Evolutionary conservation across 2,797 vertebrate species (phyloP).

Genomic region (Chelon labrosus): DNA sequence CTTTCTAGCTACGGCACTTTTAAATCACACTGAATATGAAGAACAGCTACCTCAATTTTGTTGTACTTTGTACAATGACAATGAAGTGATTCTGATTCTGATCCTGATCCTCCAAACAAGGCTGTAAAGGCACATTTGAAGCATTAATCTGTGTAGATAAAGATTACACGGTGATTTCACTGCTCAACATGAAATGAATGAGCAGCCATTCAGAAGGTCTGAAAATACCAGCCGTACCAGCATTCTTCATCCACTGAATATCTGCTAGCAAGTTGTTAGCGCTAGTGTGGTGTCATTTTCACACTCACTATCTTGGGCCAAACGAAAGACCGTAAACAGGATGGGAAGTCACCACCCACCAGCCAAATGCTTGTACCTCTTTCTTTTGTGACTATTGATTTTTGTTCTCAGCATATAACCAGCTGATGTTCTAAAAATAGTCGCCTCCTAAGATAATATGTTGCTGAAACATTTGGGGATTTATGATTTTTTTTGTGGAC

Average conservation of each 20-base stretch:
- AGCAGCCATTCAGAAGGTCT: neutral
- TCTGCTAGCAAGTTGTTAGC: conserved; percentile 20
- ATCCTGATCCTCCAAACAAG: too few relatives aligned
- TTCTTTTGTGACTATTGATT: too few relatives aligned
- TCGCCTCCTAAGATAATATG: neutral
- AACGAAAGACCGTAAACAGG: conserved; percentile 15
- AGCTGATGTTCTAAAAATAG: neutral
- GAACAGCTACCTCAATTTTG: too few relatives aligned
- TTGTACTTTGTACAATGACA: too few relatives aligned
- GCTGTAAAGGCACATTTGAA: neutral
- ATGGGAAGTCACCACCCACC: conserved; percentile 58
- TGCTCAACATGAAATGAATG: neutral
- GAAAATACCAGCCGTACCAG: neutral
- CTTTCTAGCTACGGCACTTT: too few relatives aligned
- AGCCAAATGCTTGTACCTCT: conserved; percentile 34
- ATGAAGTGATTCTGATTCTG: too few relatives aligned
- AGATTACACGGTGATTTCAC: neutral
- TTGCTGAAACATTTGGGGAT: conserved; percentile 5
- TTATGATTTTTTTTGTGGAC: neutral
- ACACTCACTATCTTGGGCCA: conserved; percentile 21
- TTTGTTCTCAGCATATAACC: neutral
- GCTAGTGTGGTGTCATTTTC: conserved; percentile 15
- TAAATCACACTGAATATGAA: too few relatives aligned
- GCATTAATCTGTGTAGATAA: neutral
- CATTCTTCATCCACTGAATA: conserved; percentile 5